These are phyloP conservation scores for Platysternon megacephalum DNA, from an alignment of 2,113 vertebrate genomes.

Conservation along the genomic window DNA sequence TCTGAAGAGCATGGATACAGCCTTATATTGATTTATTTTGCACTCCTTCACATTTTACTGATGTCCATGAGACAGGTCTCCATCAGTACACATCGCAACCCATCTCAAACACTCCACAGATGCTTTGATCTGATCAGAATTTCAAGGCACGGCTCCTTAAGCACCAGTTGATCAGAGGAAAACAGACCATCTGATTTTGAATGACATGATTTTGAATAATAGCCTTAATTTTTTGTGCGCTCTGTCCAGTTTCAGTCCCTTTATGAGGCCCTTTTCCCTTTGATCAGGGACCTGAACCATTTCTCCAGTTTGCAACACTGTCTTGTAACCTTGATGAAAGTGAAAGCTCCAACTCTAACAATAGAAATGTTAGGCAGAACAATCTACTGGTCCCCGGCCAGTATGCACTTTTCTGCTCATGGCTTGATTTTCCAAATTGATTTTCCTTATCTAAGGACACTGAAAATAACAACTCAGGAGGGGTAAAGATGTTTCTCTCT, in stretches of 20 bases:
- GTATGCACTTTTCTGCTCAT: neutral
- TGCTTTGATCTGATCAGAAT: neutral
- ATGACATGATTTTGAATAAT: too few species aligned
- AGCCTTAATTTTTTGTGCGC: neutral
- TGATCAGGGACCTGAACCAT: neutral
- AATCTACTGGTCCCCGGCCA: neutral
- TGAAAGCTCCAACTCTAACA: too few species aligned
- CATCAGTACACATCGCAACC: neutral
- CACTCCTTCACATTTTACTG: neutral
- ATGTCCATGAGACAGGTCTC: neutral
- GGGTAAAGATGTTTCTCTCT: neutral
- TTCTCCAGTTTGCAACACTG: neutral
- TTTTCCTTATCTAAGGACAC: neutral
- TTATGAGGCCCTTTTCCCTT: neutral
- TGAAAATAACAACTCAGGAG: neutral
- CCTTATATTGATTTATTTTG: neutral
- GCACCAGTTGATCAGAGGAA: neutral
- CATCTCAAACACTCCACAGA: neutral
- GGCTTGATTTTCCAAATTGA: neutral
- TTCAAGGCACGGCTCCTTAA: neutral
- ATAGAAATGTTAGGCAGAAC: neutral
- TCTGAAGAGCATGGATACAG: neutral
- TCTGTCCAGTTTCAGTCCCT: neutral
- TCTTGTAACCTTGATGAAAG: too few species aligned
- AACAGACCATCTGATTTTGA: neutral